Evolutionary conservation across 2,113 vertebrate species (phyloP), one percentile per base, ranked within the genome.

Genomic region (Varanus salvator): DNA sequence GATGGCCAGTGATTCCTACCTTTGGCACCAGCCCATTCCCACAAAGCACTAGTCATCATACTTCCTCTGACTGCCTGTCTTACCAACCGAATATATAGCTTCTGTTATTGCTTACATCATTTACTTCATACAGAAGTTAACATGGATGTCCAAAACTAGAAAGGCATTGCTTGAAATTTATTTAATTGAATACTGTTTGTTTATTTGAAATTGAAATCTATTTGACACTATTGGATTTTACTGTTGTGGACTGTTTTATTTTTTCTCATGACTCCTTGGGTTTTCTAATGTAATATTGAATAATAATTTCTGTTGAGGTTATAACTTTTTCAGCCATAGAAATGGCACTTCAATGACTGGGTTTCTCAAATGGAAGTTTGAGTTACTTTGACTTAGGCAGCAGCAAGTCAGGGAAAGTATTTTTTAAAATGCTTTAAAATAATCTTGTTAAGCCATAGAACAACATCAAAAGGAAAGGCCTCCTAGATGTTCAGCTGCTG

Each of bases 381-480:
- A 54, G 54, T 54, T 84, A 87, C 87, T 44, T 44, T 44, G 38
- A 44, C 52, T 81, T 84, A 87, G 88, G 81, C 78, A 87, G 15
- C 86, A 89, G 15, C 60, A 72, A 91, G 84, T 80, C 71, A 66
- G 75, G 88, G 60, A 29, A 93, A 87, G 5, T 1, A 0, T 9
- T 94, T 94, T 84, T 31, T 72, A 71, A 38, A 83, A 64, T 87
- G 84, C 11, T 91, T 95, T 90, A 93, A 5, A 90, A 72, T 82
- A 90, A 72, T 82, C 66, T 91, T 90, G n/a, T 90, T 91, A 92
- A 87, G 64, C 66, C 87, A 71, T 54, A 1, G 64, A 87, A 11
- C 19, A 92, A 87, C n/a, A 83, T 74, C 0, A 8, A 72, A 91
- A 92, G 60, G 50, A 78, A 84, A 78, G 60, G 80, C 74, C 1